Base-by-base conservation (phyloP, 2,888 invertebrate species). In the Artemia sinica region DNA sequence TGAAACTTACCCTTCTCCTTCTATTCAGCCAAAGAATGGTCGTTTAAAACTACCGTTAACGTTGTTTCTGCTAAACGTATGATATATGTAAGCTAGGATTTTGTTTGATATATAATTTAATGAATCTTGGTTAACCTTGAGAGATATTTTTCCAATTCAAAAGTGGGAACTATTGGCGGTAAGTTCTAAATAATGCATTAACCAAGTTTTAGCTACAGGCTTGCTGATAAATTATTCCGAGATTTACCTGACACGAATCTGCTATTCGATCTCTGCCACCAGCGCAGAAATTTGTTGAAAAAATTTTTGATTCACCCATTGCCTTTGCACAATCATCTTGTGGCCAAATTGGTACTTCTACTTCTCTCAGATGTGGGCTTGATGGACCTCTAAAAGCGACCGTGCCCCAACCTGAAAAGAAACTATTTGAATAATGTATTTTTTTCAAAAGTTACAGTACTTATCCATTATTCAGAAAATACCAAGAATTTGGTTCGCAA, bases 311-410 rank as follows among this genome's bases (percentile, higher is more conserved):
- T 49, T 70, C 68, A 18, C 66, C 66, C 18, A 70, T 68, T 11
- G 68, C 68, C 10, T 18, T 50, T 28, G 68, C 18, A n/a, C 70
- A 70, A 18, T 58, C 70, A 28, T 66, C 51, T 50, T 70, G 67
- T n/a, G 66, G 58, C 70, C 70, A 70, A n/a, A 70, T 70, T 8
- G 70, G 68, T 13, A 70, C 70, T n/a, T 68, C 66, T n/a, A 70
- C 70, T 70, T 70, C 70, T 2, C 70, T 65, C 14, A 70, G 68
- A 48, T 58, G 68, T 1, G 70, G 66, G 50, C 70, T 70, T 10
- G 70, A 51, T 50, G 66, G 50, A n/a, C 70, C 70, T 49, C 67
- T 10, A 52, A 70, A 70, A 8, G 70, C 66, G 11, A 67, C 63
- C 12, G 70, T 70, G 12, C 70, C 70, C 70, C 70, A 70, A n/a